Percentiles rank a stretch among this genome's conserved stretches.
phyloP scores from a whole-genome alignment of 2,113 vertebrate species.

The Bubalus kerabau region DNA sequence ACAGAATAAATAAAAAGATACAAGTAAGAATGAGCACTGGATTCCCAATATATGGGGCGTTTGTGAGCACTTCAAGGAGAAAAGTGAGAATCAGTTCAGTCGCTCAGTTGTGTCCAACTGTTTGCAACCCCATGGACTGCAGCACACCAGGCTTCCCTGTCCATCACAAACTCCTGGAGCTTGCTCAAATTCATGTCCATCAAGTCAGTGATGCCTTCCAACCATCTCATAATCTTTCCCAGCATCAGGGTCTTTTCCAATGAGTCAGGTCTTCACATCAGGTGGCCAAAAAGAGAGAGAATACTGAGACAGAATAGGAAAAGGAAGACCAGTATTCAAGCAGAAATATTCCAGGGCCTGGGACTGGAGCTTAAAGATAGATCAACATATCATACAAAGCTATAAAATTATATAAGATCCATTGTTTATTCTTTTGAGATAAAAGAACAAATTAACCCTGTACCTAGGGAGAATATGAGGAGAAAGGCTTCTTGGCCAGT shows the following conservation, averaged over 20 bases:
- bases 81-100: neutral
- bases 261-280: neutral
- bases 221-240: neutral
- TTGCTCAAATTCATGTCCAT: neutral
- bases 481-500: neutral
- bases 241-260: neutral
- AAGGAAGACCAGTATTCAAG: neutral
- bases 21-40: neutral
- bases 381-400: neutral
- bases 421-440: neutral
- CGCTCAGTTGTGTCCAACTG: neutral
- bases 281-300: neutral
- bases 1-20: neutral
- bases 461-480: neutral
- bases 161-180: neutral
- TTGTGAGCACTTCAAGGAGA: neutral
- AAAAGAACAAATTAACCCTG: neutral
- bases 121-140: neutral
- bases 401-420: neutral
- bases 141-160: neutral
- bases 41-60: neutral
- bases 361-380: neutral
- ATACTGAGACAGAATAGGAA: neutral
- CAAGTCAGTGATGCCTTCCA: rapidly evolving
- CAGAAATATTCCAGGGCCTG: neutral